Base-by-base conservation (phyloP, 2,888 invertebrate species). In the Acleris emargana region DNA sequence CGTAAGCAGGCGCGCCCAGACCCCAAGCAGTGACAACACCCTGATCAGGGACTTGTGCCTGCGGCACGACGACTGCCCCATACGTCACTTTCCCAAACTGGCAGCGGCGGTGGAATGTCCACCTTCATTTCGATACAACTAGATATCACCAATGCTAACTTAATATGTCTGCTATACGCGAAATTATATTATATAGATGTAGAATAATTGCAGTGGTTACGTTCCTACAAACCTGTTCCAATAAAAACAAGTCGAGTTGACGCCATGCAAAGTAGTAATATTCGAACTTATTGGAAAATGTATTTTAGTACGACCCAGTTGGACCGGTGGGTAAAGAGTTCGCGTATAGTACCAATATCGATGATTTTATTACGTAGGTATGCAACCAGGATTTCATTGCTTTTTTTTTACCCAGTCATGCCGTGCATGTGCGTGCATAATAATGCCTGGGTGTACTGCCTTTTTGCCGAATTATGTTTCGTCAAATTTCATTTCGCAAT, bases 111-210 rank as follows among this genome's bases (percentile, higher is more conserved):
- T 38, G 38, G 38, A 38, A 38, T 38, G 13, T 38, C 13, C 13
- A 38, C 38, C 38, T 38, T 38, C 0, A 53, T 64, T 53, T 47
- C 47, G 49, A 53, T 20, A 58, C 42, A 50, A 50, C 55, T 55
- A 28, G 42, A 28, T 49, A 38, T 58, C 25, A 53, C 17, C 53
- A 53, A 47, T 53, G 58, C 38, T 58, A 25, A 54, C 53, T 59
- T 53, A 49, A 45, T 60, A 49, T 64, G 53, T 38, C 53, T 54
- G 49, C 64, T 49, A 50, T 64, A 64, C 13, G 47, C 54, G 64
- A 55, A 59, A 64, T 64, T 64, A 59, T 64, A 64, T 54, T 54
- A 64, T 54, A 64, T 59, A 64, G 64, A 59, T 59, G 52, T 63
- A 47, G 52, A 64, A 60, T 64, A 64, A 64, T 60, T 64, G 64